A percentile compares a stretch with the other conserved stretches of the same genome.
phyloP scores from a whole-genome alignment of 1,140 invertebrate species.

The Drosophila ercepeae region DNA sequence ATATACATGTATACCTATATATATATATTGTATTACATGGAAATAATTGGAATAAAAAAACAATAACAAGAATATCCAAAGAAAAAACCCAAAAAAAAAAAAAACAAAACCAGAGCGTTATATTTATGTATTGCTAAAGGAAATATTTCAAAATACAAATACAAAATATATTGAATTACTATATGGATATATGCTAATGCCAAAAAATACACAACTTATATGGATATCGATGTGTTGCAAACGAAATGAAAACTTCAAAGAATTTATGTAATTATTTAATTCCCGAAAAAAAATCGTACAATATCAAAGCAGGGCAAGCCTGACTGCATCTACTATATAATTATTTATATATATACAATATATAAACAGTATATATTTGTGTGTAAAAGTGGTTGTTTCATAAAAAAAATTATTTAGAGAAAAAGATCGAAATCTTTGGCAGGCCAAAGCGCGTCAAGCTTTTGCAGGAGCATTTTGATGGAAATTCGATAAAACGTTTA shows the following conservation, averaged over 20 bases:
- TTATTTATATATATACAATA: slow-evolving; percentile 6
- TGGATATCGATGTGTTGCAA: slow-evolving; percentile 44
- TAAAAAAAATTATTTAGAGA: slow-evolving; percentile 2
- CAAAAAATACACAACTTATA: slow-evolving; percentile 20
- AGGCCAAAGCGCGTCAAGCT: neutral
- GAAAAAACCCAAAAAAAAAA: neutral
- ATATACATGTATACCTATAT: neutral
- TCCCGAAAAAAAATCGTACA: slow-evolving; percentile 25
- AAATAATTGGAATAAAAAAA: slow-evolving; percentile 2
- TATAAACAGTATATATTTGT: slow-evolving; percentile 18
- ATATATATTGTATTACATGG: neutral
- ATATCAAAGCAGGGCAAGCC: slow-evolving; percentile 12
- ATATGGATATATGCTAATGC: neutral
- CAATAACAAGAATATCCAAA: neutral
- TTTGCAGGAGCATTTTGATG: neutral
- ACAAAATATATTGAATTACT: slow-evolving; percentile 14
- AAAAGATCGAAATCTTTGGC: slow-evolving; percentile 1
- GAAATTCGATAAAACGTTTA: neutral
- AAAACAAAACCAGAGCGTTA: neutral
- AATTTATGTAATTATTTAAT: slow-evolving; percentile 54
- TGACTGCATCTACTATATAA: neutral
- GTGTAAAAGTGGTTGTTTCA: slow-evolving; percentile 14
- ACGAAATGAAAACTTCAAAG: slow-evolving; percentile 19
- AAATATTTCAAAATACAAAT: slow-evolving; percentile 11
- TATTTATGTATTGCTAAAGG: slow-evolving; percentile 13